Percentiles rank a stretch among this genome's conserved stretches.
These are phyloP conservation scores for Listrodromus nycthemerus DNA, from an alignment of 2,888 invertebrate species.

Conservation along the genomic window DNA sequence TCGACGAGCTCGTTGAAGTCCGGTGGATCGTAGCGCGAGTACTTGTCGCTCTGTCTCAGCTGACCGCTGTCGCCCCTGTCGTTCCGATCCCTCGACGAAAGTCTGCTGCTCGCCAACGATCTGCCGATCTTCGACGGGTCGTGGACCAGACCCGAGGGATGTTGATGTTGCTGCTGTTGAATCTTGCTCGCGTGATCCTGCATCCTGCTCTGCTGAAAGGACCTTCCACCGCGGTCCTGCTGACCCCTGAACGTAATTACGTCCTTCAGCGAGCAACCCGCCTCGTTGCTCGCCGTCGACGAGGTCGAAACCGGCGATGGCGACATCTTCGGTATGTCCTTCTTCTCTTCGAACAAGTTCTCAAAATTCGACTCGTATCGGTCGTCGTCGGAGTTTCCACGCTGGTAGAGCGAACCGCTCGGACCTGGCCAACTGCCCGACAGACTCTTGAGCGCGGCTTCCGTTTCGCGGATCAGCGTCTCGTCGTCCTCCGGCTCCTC, in stretches of 20 bases:
- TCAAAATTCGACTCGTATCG: slow-evolving; percentile 91
- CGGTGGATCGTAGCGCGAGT: slow-evolving; percentile 89
- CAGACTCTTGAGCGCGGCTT: slow-evolving; percentile 94
- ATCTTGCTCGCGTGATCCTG: slow-evolving; percentile 77
- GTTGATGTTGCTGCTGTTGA: slow-evolving; percentile 78
- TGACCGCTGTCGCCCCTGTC: slow-evolving; percentile 70
- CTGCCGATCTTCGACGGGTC: slow-evolving; percentile 73
- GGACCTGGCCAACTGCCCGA: slow-evolving; percentile 94
- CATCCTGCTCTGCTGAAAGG: slow-evolving; percentile 71
- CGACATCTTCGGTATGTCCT: slow-evolving; percentile 87
- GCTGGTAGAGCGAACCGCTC: slow-evolving; percentile 87
- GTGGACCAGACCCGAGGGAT: slow-evolving; percentile 82
- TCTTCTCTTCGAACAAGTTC: slow-evolving; percentile 93
- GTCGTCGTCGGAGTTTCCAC: slow-evolving; percentile 88
- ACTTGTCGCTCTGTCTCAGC: slow-evolving; percentile 83
- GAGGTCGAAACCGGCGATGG: slow-evolving; percentile 89
- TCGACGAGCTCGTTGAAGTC: slow-evolving; percentile 92
- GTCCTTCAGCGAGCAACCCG: slow-evolving; percentile 89
- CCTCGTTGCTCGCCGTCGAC: slow-evolving; percentile 86
- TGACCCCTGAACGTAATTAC: slow-evolving; percentile 86
- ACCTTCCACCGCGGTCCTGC: slow-evolving; percentile 77
- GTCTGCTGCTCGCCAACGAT: slow-evolving; percentile 70
- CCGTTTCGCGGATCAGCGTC: slow-evolving; percentile 93
- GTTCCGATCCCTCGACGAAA: slow-evolving; percentile 74
- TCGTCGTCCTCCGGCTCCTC: slow-evolving; percentile 90